These are phyloP conservation scores for Aphidoletes aphidimyza DNA, from an alignment of 2,888 invertebrate species.

Conservation along the genomic window DNA sequence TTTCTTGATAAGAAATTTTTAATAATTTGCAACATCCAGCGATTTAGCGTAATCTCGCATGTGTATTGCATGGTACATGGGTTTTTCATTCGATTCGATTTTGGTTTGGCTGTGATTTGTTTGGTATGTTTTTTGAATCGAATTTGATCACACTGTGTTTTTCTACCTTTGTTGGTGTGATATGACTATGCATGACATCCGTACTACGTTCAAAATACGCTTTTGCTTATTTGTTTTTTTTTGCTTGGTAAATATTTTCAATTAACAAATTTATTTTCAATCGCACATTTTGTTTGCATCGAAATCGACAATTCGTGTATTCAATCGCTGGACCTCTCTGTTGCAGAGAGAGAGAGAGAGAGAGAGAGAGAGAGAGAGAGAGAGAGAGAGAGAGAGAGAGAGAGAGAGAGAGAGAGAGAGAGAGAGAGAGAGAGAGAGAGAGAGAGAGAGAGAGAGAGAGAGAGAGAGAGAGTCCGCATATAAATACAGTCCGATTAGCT, in stretches of 20 bases:
- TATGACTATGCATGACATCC: no score
- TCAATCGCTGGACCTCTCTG: no score
- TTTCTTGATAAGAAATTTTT: slow-evolving; percentile 43
- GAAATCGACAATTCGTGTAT: slow-evolving; percentile 1
- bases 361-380: no score
- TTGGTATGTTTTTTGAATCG: background rate
- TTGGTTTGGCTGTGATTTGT: background rate
- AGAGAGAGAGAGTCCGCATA: no score
- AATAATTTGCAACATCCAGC: slow-evolving; percentile 6
- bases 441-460: no score
- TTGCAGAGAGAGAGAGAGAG: no score
- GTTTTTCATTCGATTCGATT: background rate
- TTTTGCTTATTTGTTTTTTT: background rate
- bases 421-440: no score
- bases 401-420: no score
- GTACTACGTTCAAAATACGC: background rate
- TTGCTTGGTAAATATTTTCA: background rate
- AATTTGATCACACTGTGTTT: background rate
- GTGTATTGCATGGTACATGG: background rate
- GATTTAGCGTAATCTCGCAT: background rate
- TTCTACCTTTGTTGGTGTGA: background rate
- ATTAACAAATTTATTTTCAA: slow-evolving; percentile 4
- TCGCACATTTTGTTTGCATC: background rate
- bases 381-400: no score
- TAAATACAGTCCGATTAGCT: no score